Conservation (phyloP, 1,140 invertebrate species). For the Homalodisca vitripennis region DNA sequence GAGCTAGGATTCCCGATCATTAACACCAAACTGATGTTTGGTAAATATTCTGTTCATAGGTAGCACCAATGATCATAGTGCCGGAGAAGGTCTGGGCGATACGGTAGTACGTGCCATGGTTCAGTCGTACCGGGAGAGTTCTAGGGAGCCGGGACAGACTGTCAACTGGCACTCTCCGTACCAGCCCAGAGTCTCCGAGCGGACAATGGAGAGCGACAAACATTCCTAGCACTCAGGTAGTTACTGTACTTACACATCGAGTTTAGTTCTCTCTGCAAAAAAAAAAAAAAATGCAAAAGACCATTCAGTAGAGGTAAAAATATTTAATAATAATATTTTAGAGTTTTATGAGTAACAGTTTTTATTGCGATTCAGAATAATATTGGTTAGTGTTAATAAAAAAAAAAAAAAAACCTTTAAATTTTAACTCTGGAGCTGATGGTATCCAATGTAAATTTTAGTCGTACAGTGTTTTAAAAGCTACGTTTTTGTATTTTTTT, state of each 20-base stretch:
- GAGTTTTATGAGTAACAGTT: neutral
- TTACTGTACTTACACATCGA: conserved; percentile 21
- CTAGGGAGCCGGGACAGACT: conserved; percentile 24
- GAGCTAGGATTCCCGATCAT: too few species aligned
- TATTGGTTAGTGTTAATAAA: neutral
- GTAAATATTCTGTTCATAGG: too few species aligned
- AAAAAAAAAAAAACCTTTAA: neutral
- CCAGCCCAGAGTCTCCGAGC: conserved; percentile 33
- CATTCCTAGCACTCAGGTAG: conserved; percentile 51
- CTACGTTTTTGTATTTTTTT: too few species aligned
- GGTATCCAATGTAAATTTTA: too few species aligned
- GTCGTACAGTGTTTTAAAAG: too few species aligned
- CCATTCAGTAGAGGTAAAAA: neutral
- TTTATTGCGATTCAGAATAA: neutral
- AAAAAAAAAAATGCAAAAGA: neutral
- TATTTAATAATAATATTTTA: neutral
- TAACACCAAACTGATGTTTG: too few species aligned
- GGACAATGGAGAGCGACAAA: conserved; percentile 50
- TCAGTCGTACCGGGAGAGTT: conserved; percentile 28
- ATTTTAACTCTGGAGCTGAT: too few species aligned
- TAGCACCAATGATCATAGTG: neutral
- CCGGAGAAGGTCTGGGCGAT: conserved; percentile 6
- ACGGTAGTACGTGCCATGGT: conserved; percentile 17
- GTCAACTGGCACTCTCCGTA: conserved; percentile 27
- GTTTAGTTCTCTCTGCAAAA: neutral